A percentile compares a stretch with the other conserved stretches of the same genome.
Evolutionary conservation across 2,888 invertebrate species (phyloP).

Genomic region (Hermaeophaga mercurialis): DNA sequence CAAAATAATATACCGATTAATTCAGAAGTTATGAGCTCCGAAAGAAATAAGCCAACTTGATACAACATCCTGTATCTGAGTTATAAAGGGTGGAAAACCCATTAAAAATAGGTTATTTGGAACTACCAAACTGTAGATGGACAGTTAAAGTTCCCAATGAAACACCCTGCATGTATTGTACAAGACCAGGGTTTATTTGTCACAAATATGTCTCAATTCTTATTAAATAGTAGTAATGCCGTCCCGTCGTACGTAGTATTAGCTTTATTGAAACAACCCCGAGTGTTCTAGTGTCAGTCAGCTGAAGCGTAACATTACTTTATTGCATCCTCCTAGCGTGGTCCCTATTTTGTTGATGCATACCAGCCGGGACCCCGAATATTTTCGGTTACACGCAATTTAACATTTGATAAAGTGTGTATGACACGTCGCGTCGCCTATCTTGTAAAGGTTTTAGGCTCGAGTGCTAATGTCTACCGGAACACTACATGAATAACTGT

Average conservation of each 20-base stretch:
- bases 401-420: slow-evolving; percentile 50
- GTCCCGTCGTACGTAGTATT: slow-evolving; percentile 42
- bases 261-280: slow-evolving; percentile 50
- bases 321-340: slow-evolving; percentile 47
- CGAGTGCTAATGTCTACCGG: too few species aligned
- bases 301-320: slow-evolving; percentile 49
- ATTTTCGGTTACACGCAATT: slow-evolving; percentile 48
- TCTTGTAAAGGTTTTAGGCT: slow-evolving; percentile 13
- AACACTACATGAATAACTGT: too few species aligned
- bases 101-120: too few species aligned
- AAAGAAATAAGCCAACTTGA: too few species aligned
- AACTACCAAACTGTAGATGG: too few species aligned
- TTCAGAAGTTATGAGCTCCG: too few species aligned
- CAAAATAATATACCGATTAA: too few species aligned
- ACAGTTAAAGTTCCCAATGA: too few species aligned
- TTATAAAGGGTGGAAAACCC: too few species aligned
- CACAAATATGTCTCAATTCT: slow-evolving; percentile 9
- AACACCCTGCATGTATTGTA: too few species aligned
- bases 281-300: slow-evolving; percentile 43
- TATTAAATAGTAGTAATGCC: slow-evolving; percentile 37
- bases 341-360: slow-evolving; percentile 42
- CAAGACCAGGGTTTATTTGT: too few species aligned
- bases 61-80: too few species aligned
- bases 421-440: slow-evolving; percentile 36
- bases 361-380: slow-evolving; percentile 25